Conservation (phyloP, 2,113 vertebrate genomes). For the Grammomys dolichurus region DNA sequence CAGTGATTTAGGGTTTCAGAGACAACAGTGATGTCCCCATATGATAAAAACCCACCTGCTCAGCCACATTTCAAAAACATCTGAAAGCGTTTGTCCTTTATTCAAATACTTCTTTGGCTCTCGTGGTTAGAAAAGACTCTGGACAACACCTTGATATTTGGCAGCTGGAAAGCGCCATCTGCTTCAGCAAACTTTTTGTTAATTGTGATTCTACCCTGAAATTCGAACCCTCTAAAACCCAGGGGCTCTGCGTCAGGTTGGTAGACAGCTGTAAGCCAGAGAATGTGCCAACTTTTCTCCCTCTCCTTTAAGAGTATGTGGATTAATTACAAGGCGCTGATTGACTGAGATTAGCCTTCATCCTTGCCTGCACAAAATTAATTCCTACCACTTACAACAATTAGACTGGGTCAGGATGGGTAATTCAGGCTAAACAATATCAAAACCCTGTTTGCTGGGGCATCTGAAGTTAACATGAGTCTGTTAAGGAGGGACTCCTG, state of each 20-base stretch:
- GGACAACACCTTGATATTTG: slow-evolving; percentile 41
- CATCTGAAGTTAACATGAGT: slow-evolving; percentile 25
- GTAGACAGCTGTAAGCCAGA: slow-evolving; percentile 49
- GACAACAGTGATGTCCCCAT: background rate
- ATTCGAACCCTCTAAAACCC: slow-evolving; percentile 64
- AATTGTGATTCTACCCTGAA: slow-evolving; percentile 74
- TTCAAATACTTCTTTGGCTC: slow-evolving; percentile 18
- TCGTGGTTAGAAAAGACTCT: slow-evolving; percentile 51
- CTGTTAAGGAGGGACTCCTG: slow-evolving; percentile 44
- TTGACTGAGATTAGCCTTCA: slow-evolving; percentile 83
- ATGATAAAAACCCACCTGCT: background rate
- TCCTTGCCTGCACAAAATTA: slow-evolving; percentile 83
- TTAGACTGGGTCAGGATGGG: slow-evolving; percentile 74
- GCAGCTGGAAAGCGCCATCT: slow-evolving; percentile 59
- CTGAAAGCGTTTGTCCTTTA: background rate
- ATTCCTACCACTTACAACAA: slow-evolving; percentile 85
- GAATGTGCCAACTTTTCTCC: slow-evolving; percentile 40
- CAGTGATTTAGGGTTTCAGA: slow-evolving; percentile 28
- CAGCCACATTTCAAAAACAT: slow-evolving; percentile 46
- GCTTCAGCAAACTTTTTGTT: slow-evolving; percentile 53
- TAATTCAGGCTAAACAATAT: slow-evolving; percentile 68
- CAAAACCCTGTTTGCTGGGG: slow-evolving; percentile 61
- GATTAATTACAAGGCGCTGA: slow-evolving; percentile 85
- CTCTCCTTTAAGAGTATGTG: slow-evolving; percentile 65
- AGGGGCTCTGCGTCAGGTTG: slow-evolving; percentile 38